These are phyloP conservation scores for Loris lydekkerianus DNA, from an alignment of 2,797 vertebrate species.

Conservation along the genomic window DNA sequence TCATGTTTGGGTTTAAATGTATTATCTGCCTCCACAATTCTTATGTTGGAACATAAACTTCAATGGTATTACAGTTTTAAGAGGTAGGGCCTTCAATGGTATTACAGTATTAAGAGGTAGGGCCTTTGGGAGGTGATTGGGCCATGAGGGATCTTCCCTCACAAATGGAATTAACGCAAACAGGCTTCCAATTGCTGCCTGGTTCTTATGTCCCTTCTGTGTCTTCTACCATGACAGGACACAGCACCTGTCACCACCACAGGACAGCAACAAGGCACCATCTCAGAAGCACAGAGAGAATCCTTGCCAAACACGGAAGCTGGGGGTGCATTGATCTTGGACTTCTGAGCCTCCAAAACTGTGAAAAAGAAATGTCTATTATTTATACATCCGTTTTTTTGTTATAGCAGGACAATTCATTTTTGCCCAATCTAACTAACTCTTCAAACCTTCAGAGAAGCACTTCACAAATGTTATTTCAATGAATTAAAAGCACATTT, in stretches of 20 bases:
- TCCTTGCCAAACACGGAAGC: neutral
- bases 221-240: neutral
- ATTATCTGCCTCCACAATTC: neutral
- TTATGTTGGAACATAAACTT: neutral
- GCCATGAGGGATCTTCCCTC: neutral
- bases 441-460: conserved; percentile 18
- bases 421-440: neutral
- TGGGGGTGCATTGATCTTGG: neutral
- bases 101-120: neutral
- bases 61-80: neutral
- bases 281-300: neutral
- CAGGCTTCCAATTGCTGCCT: neutral
- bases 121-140: too few relatives aligned
- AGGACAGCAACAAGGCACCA: neutral
- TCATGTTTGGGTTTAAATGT: neutral
- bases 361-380: neutral
- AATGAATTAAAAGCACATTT: conserved; percentile 16
- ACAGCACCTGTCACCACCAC: neutral
- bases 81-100: neutral
- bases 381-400: neutral
- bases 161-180: neutral
- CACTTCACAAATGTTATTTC: neutral
- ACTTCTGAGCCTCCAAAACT: neutral
- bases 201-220: neutral
- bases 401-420: neutral